Base-by-base conservation (phyloP, 1,140 invertebrate genomes). In the Psix sp. region DNA sequence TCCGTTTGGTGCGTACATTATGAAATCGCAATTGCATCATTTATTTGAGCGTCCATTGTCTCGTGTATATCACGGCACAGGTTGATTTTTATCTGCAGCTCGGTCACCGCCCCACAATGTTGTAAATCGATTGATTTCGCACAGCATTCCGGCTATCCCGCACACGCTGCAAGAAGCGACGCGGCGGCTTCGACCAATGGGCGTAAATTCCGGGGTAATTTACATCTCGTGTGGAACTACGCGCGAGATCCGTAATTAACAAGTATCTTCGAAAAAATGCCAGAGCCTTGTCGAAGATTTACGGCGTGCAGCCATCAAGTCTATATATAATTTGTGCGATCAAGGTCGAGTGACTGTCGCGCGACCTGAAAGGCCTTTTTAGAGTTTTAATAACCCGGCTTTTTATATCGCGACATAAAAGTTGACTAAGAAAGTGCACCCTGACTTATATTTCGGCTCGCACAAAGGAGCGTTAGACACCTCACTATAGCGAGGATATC, bases 41-140 rank as follows among this genome's bases (percentile, higher is more conserved):
- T 36, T 20, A 35, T 21, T 17, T n/a, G 17, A 15, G 6, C 21
- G 15, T 0, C 49, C 40, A 71, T 62, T 71, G 56, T 71, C 62
- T 56, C 15, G 33, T 40, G 20, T 29, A 48, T 40, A 70, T 60
- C 51, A n/a, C n/a, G 45, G 15, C 11, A 2, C 36, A 3, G n/a
- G 38, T 6, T 20, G 66, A 70, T 60, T 70, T 70, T 70, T 70
- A 70, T 70, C 66, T 35, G 24, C 5, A 33, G n/a, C 11, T 38
- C 33, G 46, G 46, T 68, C 46, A 54, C 59, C 65, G 65, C 65
- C 66, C 66, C 42, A 42, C 39, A 70, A 70, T 18, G 13, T 46
- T 48, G 39, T 59, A 52, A 68, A 70, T 52, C 66, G 66, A 70
- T 70, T 52, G 66, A 70, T 70, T 70, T 60, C 24, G 66, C 31